Evolutionary conservation across 2,888 invertebrate genomes (phyloP), one percentile per base, ranked within the genome.

Genomic region (Dascillus cervinus): DNA sequence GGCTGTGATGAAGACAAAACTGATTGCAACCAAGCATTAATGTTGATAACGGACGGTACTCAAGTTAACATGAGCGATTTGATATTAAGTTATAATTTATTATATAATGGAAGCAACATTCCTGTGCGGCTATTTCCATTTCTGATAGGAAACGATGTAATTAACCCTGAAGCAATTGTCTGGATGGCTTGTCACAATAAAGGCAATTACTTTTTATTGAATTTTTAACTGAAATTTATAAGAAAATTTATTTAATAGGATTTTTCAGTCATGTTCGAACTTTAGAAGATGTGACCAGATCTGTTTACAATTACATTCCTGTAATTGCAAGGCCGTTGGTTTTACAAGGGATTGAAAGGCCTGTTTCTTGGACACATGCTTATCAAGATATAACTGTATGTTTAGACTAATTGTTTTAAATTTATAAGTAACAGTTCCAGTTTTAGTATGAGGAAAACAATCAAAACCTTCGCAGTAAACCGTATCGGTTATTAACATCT

Each of bases 151-250:
- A 82, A 86, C 55, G 96, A 98, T 65, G 89, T 91, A 4, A 81
- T 84, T 3, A 94, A 94, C 57, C 84, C 87, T 1, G 71, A 79
- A 21, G 90, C 94, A 63, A 87, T 92, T 30, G 80, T 82, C 52
- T 85, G 85, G 81, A 92, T 97, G 83, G 94, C 97, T 1, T 97
- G 97, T 60, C 71, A 79, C 24, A 97, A 97, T 66, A 79, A 92
- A 70, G 94, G 89, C 45, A 24, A 27, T 11, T 12, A 13, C 12
- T 25, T 11, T n/a, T n/a, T n/a, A n/a, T n/a, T n/a, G n/a, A n/a
- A n/a, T 5, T 6, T 5, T 19, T 19, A 6, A 19, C 8, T 19
- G 5, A 19, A 19, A 6, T 19, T 19, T 19, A 8, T 19, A 19
- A 19, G 8, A 8, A 19, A 19, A n/a, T n/a, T 36, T 26, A 38